Evolutionary conservation across 2,888 invertebrate species (phyloP).

Genomic region (Mongoloraphidia duomilia): DNA sequence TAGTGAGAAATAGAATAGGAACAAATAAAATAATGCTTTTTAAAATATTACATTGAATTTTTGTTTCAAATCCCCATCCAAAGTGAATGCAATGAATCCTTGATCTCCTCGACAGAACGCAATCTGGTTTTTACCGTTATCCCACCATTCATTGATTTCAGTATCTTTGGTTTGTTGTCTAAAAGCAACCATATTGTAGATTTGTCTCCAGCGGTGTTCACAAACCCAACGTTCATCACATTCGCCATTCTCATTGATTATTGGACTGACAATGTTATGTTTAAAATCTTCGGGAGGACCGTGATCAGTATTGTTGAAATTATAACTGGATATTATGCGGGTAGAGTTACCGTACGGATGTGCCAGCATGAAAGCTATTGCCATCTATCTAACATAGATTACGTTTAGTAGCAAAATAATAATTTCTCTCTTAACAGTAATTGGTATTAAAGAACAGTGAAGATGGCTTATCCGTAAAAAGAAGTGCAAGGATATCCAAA

Average conservation of each 20-base stretch:
- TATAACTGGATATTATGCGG: slow-evolving; percentile 39
- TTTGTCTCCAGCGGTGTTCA: slow-evolving; percentile 27
- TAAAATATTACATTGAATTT: too few relatives aligned
- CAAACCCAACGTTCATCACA: slow-evolving; percentile 29
- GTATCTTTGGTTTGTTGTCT: slow-evolving; percentile 24
- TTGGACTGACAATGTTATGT: slow-evolving; percentile 22
- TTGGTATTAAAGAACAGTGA: too few relatives aligned
- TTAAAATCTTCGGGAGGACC: slow-evolving; percentile 28
- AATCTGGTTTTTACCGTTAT: slow-evolving; percentile 32
- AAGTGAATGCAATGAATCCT: too few relatives aligned
- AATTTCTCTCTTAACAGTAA: too few relatives aligned
- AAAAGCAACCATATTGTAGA: slow-evolving; percentile 28
- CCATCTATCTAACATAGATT: slow-evolving; percentile 22
- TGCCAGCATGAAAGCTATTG: slow-evolving; percentile 42
- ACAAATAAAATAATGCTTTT: too few relatives aligned
- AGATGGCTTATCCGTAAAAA: too few relatives aligned
- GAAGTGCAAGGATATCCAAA: too few relatives aligned
- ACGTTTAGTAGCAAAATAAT: too few relatives aligned
- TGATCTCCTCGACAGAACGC: slow-evolving; percentile 21
- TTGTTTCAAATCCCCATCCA: too few relatives aligned
- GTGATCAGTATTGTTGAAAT: slow-evolving; percentile 25
- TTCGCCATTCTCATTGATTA: slow-evolving; percentile 19
- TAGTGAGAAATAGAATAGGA: too few relatives aligned
- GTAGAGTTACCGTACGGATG: slow-evolving; percentile 34
- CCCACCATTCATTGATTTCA: slow-evolving; percentile 31